These are phyloP conservation scores for Leptocoma aspasia DNA, from an alignment of 2,113 vertebrate species.

Conservation along the genomic window DNA sequence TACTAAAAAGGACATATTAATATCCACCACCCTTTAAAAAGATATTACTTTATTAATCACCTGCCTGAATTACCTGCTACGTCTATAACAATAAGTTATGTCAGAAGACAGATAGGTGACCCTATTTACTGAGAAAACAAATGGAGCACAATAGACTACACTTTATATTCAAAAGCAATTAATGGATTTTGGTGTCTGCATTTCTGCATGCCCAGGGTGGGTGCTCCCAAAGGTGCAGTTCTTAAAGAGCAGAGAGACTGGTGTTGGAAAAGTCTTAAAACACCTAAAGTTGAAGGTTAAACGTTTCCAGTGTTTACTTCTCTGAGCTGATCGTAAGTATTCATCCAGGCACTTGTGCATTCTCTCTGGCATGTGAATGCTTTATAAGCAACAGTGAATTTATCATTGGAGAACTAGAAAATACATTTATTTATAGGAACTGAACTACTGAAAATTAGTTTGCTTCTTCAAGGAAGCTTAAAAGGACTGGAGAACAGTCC, in stretches of 20 bases:
- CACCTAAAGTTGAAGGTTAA: background rate
- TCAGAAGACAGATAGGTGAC: background rate
- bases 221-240: background rate
- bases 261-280: background rate
- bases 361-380: rapidly evolving
- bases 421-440: background rate
- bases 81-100: too few species aligned
- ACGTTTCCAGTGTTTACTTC: background rate
- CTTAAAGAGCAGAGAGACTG: background rate
- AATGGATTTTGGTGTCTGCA: background rate
- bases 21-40: too few species aligned
- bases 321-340: background rate
- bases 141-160: background rate
- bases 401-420: background rate
- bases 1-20: too few species aligned
- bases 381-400: background rate
- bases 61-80: too few species aligned
- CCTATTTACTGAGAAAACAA: background rate
- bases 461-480: background rate
- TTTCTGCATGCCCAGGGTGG: background rate
- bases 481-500: background rate
- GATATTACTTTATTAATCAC: too few species aligned
- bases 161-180: background rate
- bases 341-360: background rate
- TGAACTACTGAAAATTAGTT: background rate